These are phyloP conservation scores for Exephanes ischioxanthus DNA, from an alignment of 2,888 invertebrate species.

Conservation along the genomic window DNA sequence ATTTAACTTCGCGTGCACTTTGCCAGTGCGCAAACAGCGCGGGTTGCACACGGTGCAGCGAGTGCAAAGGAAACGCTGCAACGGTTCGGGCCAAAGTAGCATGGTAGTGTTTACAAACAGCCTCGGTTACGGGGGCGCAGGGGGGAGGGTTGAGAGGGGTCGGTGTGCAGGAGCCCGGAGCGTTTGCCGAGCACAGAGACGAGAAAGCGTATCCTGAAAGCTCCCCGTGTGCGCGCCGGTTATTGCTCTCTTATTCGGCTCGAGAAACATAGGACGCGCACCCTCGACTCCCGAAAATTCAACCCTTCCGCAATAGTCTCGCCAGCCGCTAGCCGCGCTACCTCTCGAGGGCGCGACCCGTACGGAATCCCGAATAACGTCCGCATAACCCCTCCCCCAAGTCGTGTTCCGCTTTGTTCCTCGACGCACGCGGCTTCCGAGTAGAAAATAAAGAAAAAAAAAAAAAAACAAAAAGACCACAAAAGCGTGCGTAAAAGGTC, in stretches of 20 bases:
- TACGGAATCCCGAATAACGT: conserved; percentile 17
- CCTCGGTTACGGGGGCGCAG: conserved; percentile 64
- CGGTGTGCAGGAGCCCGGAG: conserved; percentile 52
- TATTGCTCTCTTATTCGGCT: conserved; percentile 74
- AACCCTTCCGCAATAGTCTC: conserved; percentile 14
- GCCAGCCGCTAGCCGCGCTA: conserved; percentile 5
- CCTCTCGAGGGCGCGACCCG: conserved; percentile 20
- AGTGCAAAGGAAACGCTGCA: conserved; percentile 9
- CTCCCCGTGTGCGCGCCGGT: conserved; percentile 71
- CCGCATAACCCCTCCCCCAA: neutral
- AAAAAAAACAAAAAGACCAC: neutral
- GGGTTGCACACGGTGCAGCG: conserved; percentile 52
- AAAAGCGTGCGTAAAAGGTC: neutral
- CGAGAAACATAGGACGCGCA: conserved; percentile 52
- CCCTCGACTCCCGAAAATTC: conserved; percentile 35
- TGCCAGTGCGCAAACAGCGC: conserved; percentile 15
- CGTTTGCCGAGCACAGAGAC: conserved; percentile 52
- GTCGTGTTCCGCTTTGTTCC: conserved; percentile 26
- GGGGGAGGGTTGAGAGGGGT: conserved; percentile 41
- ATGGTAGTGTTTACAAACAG: conserved; percentile 79
- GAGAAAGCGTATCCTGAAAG: conserved; percentile 70
- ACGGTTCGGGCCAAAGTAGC: conserved; percentile 72
- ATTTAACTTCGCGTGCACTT: conserved; percentile 40
- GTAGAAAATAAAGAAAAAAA: conserved; percentile 3
- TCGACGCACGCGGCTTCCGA: neutral